Percentiles rank a stretch among this genome's conserved stretches.
These are phyloP conservation scores for Rhingia campestris DNA, from an alignment of 2,888 invertebrate species.

Conservation along the genomic window DNA sequence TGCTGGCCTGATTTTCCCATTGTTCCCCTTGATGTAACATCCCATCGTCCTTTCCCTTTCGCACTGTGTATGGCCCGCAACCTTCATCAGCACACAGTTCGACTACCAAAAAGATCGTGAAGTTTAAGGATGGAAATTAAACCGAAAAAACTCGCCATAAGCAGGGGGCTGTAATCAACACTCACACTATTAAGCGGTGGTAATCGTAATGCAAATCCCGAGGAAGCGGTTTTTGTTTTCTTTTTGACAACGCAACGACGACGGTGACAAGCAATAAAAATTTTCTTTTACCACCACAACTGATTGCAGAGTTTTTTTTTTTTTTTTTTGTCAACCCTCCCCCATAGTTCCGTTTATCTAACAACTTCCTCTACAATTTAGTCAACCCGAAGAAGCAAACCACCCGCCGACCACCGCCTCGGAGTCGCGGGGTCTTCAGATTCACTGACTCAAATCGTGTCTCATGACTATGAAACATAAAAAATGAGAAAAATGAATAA, in stretches of 20 bases:
- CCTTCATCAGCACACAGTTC: constrained; percentile 26
- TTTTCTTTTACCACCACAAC: constrained; percentile 18
- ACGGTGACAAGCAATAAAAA: constrained; percentile 25
- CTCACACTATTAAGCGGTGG: constrained; percentile 24
- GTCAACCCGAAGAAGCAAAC: constrained; percentile 10
- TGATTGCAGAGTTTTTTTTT: constrained; percentile 32
- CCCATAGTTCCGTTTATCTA: constrained; percentile 49
- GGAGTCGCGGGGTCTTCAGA: neutral
- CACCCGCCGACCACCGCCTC: constrained; percentile 2
- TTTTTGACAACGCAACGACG: neutral
- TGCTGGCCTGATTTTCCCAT: constrained; percentile 66
- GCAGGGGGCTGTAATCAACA: constrained; percentile 24
- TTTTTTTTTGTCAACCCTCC: neutral
- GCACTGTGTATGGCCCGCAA: neutral
- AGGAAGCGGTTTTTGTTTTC: neutral
- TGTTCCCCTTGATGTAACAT: constrained; percentile 38
- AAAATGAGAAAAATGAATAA: constrained; percentile 15
- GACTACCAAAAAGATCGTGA: constrained; percentile 47
- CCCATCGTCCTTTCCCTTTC: constrained; percentile 52
- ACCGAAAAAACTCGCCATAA: constrained; percentile 4
- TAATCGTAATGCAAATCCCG: constrained; percentile 28
- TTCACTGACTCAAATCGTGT: constrained; percentile 42
- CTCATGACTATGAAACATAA: constrained; percentile 53
- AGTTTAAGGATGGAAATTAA: constrained; percentile 52
- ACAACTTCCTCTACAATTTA: constrained; percentile 33